Evolutionary conservation across 2,113 vertebrate species (phyloP), one percentile per base, ranked within the genome.

Genomic region (Typhlomys cinereus): DNA sequence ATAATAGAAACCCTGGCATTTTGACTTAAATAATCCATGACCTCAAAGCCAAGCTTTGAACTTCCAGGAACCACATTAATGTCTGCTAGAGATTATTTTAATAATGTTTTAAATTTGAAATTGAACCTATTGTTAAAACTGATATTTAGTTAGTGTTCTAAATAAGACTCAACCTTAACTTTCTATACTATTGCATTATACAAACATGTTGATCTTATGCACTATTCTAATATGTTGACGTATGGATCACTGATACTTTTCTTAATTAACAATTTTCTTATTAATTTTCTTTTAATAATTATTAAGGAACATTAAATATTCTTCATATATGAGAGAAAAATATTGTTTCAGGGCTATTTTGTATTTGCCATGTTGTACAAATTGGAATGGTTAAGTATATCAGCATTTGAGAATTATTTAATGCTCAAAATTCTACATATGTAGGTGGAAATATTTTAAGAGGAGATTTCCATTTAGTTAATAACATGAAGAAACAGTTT

Each of bases 301-400:
- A 57, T 83, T 64, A 94, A 34, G n/a, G 36, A 89, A 2, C 6
- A 93, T 84, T 91, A 84, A 52, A 57, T 82, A 84, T 81, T 66
- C 15, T 85, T 78, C 31, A 75, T 36, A 44, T 29, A 18, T 46
- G 66, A 88, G 46, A 34, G 21, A 92, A 83, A n/a, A 84, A 78
- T 82, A 44, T 73, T 62, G 6, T 83, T 85, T 92, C 50, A 95
- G 27, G 13, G 75, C 48, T 66, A 94, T 27, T 71, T 75, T 88
- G 52, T 36, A 73, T n/a, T 91, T 81, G 75, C 44, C 85, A 67
- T 80, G 66, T 31, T 62, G 29, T 95, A 15, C 73, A 82, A 89
- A n/a, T n/a, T 74, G 23, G 86, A 79, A 88, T 86, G 57, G 52
- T 89, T 71, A 86, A 23, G 25, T 29, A 79, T 84, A 69, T 50